Base-by-base conservation (phyloP, 2,888 invertebrate genomes). In the Microplitis manilae region DNA sequence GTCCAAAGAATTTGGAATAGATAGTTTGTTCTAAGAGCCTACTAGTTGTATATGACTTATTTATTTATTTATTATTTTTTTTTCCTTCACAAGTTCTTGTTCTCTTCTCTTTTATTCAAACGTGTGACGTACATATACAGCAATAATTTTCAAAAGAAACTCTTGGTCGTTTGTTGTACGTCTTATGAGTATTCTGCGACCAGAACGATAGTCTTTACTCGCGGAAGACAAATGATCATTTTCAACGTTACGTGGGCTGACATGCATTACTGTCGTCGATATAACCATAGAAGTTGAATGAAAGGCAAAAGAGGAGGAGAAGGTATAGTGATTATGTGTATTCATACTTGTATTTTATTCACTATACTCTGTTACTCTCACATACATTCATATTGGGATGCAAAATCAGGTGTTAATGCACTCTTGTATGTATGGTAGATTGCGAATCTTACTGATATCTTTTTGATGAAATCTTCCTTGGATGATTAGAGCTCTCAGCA, bases 391-490 rank as follows among this genome's bases (percentile, higher is more conserved):
- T 60, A 59, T 71, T 72, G 62, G 72, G 72, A 73, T 40, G 73
- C 64, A 65, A 41, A 73, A 40, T 41, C 73, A 64, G 68, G 70
- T 75, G 75, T 79, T 79, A 79, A 80, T 79, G 79, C 75, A 79
- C 77, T 65, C 59, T 76, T 69, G 69, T 73, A 67, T 59, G 68
- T 61, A 74, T 64, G 77, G 62, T 80, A 76, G 40, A 64, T 73
- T 73, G 73, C 65, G 64, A 30, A 73, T 73, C 64, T 64, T 72
- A 80, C 80, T 81, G 80, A 81, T 81, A 79, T 78, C 73, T 81
- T 79, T 81, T 81, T 80, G 80, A 81, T 80, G 80, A 72, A 77
- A 79, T 70, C 73, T 77, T 68, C 70, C 71, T 76, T 39, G 77
- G 76, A 78, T 77, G 78, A 79, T 77, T 79, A 81, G 79, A 73